Conservation (phyloP, 2,888 invertebrate species). For the Phorcus lineatus region DNA sequence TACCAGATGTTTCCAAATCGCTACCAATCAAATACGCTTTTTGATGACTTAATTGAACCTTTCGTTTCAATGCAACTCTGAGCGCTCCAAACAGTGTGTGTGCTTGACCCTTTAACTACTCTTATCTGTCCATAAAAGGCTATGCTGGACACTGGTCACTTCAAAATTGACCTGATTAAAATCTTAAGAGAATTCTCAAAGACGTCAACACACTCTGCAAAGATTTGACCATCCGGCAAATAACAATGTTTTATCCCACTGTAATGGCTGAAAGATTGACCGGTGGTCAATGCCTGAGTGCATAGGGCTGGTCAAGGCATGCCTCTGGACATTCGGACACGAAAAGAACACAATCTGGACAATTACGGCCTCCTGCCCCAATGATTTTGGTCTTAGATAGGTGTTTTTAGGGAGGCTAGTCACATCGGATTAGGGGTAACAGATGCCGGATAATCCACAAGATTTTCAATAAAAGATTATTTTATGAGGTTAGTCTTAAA, state of each 20-base stretch:
- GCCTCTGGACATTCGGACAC: too few species aligned
- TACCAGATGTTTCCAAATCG: slow-evolving; percentile 17
- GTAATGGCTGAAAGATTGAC: slow-evolving; percentile 13
- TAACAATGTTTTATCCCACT: slow-evolving; percentile 7
- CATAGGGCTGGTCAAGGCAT: too few species aligned
- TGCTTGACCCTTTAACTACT: slow-evolving; percentile 13
- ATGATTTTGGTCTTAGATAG: too few species aligned
- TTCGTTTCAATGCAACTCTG: not conserved
- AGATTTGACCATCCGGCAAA: not conserved
- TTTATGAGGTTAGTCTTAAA: too few species aligned
- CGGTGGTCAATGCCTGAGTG: not conserved
- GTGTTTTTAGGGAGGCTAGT: too few species aligned
- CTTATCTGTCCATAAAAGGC: not conserved
- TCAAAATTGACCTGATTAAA: slow-evolving; percentile 19
- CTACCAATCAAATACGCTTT: slow-evolving; percentile 9
- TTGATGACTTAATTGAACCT: slow-evolving; percentile 22
- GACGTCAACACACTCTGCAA: not conserved
- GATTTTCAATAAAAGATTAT: too few species aligned
- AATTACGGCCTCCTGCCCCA: too few species aligned
- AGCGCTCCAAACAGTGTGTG: not conserved
- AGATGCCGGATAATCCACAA: too few species aligned
- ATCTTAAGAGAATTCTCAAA: slow-evolving; percentile 18
- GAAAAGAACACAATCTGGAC: too few species aligned
- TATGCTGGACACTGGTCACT: not conserved
- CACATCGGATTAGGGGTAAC: too few species aligned